Evolutionary conservation across 2,888 invertebrate genomes (phyloP).

Genomic region (Choristoneura rosaceana): DNA sequence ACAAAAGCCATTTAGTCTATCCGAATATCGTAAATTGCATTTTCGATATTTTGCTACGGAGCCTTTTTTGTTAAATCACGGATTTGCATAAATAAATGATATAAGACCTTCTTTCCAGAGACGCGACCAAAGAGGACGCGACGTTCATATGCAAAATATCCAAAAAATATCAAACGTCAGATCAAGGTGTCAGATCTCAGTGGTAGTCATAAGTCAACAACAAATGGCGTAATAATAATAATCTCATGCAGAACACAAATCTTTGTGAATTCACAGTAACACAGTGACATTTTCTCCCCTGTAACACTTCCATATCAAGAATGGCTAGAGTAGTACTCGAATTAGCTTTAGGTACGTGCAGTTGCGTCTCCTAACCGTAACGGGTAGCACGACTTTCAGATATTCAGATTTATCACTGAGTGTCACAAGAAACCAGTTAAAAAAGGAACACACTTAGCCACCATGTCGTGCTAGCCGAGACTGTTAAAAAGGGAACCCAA

Average conservation of each 20-base stretch:
- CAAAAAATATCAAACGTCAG: slow-evolving; percentile 21
- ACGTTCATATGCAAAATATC: too few species aligned
- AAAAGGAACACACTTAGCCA: background rate
- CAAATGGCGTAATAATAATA: background rate
- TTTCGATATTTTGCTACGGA: too few species aligned
- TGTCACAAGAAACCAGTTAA: background rate
- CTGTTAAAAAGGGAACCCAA: background rate
- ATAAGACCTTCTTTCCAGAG: background rate
- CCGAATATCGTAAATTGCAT: too few species aligned
- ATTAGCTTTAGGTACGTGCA: slow-evolving; percentile 64
- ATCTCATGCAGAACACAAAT: background rate
- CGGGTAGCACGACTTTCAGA: background rate
- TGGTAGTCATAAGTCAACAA: background rate
- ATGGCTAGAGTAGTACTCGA: slow-evolving; percentile 67
- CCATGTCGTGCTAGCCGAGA: background rate
- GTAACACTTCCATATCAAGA: slow-evolving; percentile 56
- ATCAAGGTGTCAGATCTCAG: background rate
- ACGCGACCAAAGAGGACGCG: background rate
- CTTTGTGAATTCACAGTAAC: background rate
- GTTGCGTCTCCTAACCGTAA: background rate
- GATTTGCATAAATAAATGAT: background rate
- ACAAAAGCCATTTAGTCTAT: too few species aligned
- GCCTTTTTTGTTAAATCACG: too few species aligned
- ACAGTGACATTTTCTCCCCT: background rate
- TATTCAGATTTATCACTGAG: background rate